These are phyloP conservation scores for Tachina fera DNA, from an alignment of 2,888 invertebrate genomes.

Conservation along the genomic window DNA sequence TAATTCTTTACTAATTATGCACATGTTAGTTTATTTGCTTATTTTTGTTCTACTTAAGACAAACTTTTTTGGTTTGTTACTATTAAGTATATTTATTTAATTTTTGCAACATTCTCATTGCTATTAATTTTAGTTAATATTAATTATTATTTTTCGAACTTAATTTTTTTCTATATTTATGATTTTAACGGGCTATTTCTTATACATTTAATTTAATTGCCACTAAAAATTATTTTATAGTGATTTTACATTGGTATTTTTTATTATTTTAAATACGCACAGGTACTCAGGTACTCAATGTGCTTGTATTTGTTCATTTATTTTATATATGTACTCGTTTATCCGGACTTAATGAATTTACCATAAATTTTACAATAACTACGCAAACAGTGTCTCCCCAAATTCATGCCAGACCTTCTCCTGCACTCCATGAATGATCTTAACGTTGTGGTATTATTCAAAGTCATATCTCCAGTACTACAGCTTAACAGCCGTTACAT, in stretches of 20 bases:
- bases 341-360: constrained; percentile 72
- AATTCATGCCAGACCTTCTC: constrained; percentile 21
- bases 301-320: neutral
- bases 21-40: too few species aligned
- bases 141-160: too few species aligned
- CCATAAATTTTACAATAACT: constrained; percentile 71
- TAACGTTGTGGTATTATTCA: constrained; percentile 6
- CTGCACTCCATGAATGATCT: neutral
- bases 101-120: too few species aligned
- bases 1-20: too few species aligned
- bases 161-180: too few species aligned
- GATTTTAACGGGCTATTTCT: too few species aligned
- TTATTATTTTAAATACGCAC: constrained; percentile 17
- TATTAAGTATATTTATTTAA: too few species aligned
- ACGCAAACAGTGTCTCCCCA: constrained; percentile 45
- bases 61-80: too few species aligned
- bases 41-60: too few species aligned
- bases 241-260: neutral
- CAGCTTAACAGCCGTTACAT: constrained; percentile 55
- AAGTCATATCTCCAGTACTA: constrained; percentile 36
- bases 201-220: too few species aligned
- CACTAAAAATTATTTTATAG: too few species aligned
- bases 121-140: too few species aligned
- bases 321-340: constrained; percentile 11
- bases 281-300: neutral